phyloP scores from a whole-genome alignment of 1,140 invertebrate species.

The Grapholita molesta region DNA sequence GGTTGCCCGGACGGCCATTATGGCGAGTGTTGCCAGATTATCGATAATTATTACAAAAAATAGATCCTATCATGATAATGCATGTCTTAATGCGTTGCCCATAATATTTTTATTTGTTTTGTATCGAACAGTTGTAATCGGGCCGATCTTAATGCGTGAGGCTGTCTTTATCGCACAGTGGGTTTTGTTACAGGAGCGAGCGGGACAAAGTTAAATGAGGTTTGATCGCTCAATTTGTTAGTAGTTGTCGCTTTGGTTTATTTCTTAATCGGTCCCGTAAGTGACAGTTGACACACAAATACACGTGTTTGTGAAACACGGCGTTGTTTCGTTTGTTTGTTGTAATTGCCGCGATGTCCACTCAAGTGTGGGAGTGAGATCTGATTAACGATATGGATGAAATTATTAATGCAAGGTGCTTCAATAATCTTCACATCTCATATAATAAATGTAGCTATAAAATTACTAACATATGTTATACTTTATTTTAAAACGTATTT shows the following conservation, averaged over 20 bases:
- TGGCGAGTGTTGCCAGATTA: conserved; percentile 72
- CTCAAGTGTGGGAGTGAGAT: conserved; percentile 13
- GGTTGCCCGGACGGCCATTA: conserved; percentile 69
- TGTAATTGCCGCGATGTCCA: not conserved
- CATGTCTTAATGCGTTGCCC: conserved; percentile 70
- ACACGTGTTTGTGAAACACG: conserved; percentile 23
- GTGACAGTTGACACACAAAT: conserved; percentile 45
- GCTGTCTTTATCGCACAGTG: conserved; percentile 27
- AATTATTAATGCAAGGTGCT: not conserved
- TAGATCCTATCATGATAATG: conserved; percentile 69
- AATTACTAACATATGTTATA: no score
- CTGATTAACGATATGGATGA: not conserved
- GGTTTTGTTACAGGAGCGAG: conserved; percentile 20
- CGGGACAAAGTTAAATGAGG: conserved; percentile 36
- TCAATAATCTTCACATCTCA: not conserved
- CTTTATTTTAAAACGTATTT: no score
- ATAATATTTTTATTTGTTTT: conserved; percentile 71
- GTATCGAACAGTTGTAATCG: conserved; percentile 40
- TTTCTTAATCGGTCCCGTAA: conserved; percentile 53
- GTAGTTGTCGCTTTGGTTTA: conserved; percentile 35
- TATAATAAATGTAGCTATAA: no score
- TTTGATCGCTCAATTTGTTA: conserved; percentile 58
- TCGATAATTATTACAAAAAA: conserved; percentile 75
- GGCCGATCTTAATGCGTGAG: conserved; percentile 42
- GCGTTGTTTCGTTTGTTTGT: conserved; percentile 12